Evolutionary conservation across 2,888 invertebrate genomes (phyloP), one percentile per base, ranked within the genome.

Genomic region (Aphidoletes aphidimyza): DNA sequence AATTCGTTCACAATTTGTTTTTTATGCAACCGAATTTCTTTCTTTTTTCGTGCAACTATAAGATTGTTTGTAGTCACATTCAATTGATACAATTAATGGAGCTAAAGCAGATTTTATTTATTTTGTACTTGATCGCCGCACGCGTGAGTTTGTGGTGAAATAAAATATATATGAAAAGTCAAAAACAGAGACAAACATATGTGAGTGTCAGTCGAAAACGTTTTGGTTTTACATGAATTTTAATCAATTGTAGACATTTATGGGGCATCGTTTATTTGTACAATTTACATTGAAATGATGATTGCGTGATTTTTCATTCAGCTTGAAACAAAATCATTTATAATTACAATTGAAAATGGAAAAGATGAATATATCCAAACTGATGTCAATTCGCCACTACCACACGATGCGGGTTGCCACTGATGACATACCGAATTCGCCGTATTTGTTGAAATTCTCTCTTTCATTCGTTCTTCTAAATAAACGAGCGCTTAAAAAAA

Each of bases 71-170:
- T 37, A 22, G 22, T 81, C 37, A 81, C 19, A 37, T 81, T 81
- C 81, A 37, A 8, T 37, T 22, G 6, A 8, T 37, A 19, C 22
- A 81, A 81, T 37, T 37, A 37, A 36, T 81, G 37, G 11, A 81
- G 22, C 6, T 8, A n/a, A 81, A 81, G 81, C 81, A 81, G 34
- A 78, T 81, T 81, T 81, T 81, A 81, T 81, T 81, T 81, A 81
- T 81, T 81, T 81, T 81, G 81, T 81, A 37, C 81, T 37, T 81
- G 17, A 19, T 81, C 81, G 81, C 81, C 37, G 81, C 78, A 36
- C 78, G 78, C 81, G 37, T 81, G 81, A 81, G 81, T 37, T 37
- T 81, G 37, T 81, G 81, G n/a, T 81, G 69, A 69, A 81, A 30
- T 3, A 26, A 69, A 81, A 81, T 37, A 37, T 81, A n/a, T 19